These are phyloP conservation scores for Acrobasis repandana DNA, from an alignment of 2,888 invertebrate genomes.

Conservation along the genomic window DNA sequence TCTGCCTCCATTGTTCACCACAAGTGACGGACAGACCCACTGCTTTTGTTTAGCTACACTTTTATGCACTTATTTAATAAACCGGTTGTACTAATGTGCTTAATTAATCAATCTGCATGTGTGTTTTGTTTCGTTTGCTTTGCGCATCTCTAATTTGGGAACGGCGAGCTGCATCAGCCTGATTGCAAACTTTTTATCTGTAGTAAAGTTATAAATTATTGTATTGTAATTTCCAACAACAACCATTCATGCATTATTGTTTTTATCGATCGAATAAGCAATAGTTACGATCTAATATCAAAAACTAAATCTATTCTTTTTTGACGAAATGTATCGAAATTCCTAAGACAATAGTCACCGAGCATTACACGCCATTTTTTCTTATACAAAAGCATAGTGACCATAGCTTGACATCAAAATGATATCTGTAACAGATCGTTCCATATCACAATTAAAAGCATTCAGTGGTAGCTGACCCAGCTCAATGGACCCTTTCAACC, in stretches of 20 bases:
- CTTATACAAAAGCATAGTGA: constrained; percentile 38
- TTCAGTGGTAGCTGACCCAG: constrained; percentile 52
- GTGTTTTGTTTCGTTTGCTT: constrained; percentile 47
- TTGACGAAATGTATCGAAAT: background rate
- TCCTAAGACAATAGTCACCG: constrained; percentile 2
- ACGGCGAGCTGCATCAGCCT: constrained; percentile 21
- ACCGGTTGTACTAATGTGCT: constrained; percentile 66
- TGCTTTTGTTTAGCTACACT: constrained; percentile 52
- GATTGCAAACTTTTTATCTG: constrained; percentile 9
- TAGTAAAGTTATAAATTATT: too few relatives aligned
- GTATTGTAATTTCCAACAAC: background rate
- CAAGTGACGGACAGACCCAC: constrained; percentile 53
- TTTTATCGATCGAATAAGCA: background rate
- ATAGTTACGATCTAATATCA: background rate
- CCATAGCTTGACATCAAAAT: constrained; percentile 42
- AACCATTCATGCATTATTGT: background rate
- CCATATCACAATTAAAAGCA: constrained; percentile 52
- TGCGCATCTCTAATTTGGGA: constrained; percentile 40
- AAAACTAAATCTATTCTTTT: background rate
- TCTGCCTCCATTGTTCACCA: constrained; percentile 59
- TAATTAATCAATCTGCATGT: constrained; percentile 69
- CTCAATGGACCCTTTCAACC: constrained; percentile 66
- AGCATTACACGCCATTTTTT: constrained; percentile 24
- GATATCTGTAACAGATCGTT: constrained; percentile 62
- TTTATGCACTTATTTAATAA: constrained; percentile 73